These are phyloP conservation scores for Ormyrus pomaceus DNA, from an alignment of 2,888 invertebrate genomes.

Conservation along the genomic window DNA sequence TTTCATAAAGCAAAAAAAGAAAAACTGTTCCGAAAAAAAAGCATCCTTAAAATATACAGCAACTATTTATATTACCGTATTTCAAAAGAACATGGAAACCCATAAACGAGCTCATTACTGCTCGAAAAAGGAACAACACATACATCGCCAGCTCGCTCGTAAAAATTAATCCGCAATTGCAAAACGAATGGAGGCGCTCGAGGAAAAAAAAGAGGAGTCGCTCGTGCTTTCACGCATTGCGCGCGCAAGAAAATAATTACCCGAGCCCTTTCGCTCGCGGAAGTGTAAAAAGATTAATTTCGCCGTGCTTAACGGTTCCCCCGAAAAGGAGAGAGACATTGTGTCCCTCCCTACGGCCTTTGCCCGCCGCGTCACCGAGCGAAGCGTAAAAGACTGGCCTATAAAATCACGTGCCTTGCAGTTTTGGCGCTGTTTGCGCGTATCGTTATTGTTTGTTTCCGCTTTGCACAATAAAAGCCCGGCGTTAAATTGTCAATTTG, in stretches of 20 bases:
- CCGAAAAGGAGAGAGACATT: neutral
- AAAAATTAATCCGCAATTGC: slow-evolving; percentile 53
- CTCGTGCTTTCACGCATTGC: slow-evolving; percentile 12
- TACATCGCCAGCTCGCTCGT: slow-evolving; percentile 19
- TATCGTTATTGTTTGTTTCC: too few species aligned
- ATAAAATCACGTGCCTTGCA: slow-evolving; percentile 12
- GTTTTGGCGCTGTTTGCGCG: too few species aligned
- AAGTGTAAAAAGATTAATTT: slow-evolving; percentile 38
- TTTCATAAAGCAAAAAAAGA: too few species aligned
- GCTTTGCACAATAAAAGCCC: too few species aligned
- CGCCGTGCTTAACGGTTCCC: slow-evolving; percentile 21
- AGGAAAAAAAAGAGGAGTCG: slow-evolving; percentile 18
- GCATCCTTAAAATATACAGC: too few species aligned
- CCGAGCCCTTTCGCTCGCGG: neutral
- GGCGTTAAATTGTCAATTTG: too few species aligned
- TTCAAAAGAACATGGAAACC: neutral
- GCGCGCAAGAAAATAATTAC: slow-evolving; percentile 38
- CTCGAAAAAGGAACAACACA: too few species aligned
- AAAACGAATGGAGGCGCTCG: slow-evolving; percentile 28
- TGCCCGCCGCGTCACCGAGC: neutral
- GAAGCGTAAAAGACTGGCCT: slow-evolving; percentile 38
- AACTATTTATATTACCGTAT: neutral
- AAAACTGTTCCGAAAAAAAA: too few species aligned
- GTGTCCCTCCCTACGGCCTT: neutral
- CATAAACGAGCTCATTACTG: too few species aligned